A percentile compares a stretch with the other conserved stretches of the same genome.
These are phyloP conservation scores for Amphiprion percula DNA, from an alignment of 2,113 vertebrate genomes.

Conservation along the genomic window DNA sequence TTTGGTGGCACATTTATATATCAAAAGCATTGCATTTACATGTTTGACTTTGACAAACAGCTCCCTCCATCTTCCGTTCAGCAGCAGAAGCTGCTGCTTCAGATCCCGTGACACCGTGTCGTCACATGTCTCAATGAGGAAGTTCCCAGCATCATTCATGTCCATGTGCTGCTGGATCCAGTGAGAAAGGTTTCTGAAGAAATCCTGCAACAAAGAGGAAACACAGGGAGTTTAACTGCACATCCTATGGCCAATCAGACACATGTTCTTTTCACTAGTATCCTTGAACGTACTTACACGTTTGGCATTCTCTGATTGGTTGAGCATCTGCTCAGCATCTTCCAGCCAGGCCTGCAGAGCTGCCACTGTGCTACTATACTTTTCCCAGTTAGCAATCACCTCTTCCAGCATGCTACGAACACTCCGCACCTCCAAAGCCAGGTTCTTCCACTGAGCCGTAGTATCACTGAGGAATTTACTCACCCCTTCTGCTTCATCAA, in stretches of 20 bases:
- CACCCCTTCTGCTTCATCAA: slow-evolving; percentile 93
- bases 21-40: slow-evolving; percentile 77
- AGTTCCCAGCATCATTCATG: slow-evolving; percentile 99
- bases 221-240: neutral
- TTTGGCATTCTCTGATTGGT: slow-evolving; percentile 91
- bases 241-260: neutral
- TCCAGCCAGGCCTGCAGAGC: slow-evolving; percentile 97
- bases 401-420: slow-evolving; percentile 98
- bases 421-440: slow-evolving; percentile 94
- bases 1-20: neutral
- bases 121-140: slow-evolving; percentile 97
- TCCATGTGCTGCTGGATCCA: slow-evolving; percentile 96
- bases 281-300: slow-evolving; percentile 84
- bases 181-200: slow-evolving; percentile 85
- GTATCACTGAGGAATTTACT: slow-evolving; percentile 94
- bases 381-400: slow-evolving; percentile 96
- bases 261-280: neutral
- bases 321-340: slow-evolving; percentile 96
- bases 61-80: slow-evolving; percentile 88
- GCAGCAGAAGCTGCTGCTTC: slow-evolving; percentile 94
- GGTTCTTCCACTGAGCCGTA: slow-evolving; percentile 94
- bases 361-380: slow-evolving; percentile 92
- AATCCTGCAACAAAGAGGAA: slow-evolving; percentile 82
- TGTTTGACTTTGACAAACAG: slow-evolving; percentile 95
- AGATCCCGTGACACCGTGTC: slow-evolving; percentile 96